Evolutionary conservation across 1,140 invertebrate genomes (phyloP).

Genomic region (Holotrichia oblita): DNA sequence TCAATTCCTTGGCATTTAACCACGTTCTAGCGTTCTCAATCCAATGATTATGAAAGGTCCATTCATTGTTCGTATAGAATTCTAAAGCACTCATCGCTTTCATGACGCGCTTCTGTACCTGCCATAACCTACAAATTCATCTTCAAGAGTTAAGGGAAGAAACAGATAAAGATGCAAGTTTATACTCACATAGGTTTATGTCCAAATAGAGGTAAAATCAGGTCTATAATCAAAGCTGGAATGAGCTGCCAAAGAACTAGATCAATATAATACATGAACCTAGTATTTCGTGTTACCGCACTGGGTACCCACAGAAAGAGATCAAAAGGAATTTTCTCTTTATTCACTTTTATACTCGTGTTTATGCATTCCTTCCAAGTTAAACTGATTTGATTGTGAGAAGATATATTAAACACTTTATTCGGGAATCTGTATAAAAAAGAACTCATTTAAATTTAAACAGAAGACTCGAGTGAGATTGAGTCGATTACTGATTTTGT

Average conservation of each 20-base stretch:
- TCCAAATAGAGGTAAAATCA: slow-evolving; percentile 75
- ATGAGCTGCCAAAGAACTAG: slow-evolving; percentile 85
- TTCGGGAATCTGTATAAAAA: neutral
- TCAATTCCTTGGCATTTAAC: neutral
- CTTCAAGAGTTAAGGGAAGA: neutral
- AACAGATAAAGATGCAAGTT: too few relatives aligned
- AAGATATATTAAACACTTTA: slow-evolving; percentile 73
- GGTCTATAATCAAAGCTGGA: slow-evolving; percentile 84
- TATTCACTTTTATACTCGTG: slow-evolving; percentile 79
- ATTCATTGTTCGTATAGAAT: neutral
- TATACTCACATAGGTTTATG: slow-evolving; percentile 79
- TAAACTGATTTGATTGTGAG: slow-evolving; percentile 82
- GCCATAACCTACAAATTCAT: neutral
- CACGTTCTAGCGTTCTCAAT: neutral
- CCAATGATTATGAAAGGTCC: neutral
- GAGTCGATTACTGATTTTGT: slow-evolving; percentile 41
- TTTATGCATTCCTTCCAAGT: slow-evolving; percentile 85
- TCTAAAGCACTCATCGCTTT: neutral
- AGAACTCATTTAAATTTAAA: slow-evolving; percentile 54
- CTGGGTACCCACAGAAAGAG: slow-evolving; percentile 88
- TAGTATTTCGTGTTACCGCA: slow-evolving; percentile 85
- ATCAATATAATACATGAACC: slow-evolving; percentile 76
- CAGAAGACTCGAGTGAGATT: neutral
- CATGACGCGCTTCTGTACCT: neutral
- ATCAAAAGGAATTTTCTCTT: slow-evolving; percentile 77